Evolutionary conservation across 2,113 vertebrate genomes (phyloP).

Genomic region (Colossoma macropomum): DNA sequence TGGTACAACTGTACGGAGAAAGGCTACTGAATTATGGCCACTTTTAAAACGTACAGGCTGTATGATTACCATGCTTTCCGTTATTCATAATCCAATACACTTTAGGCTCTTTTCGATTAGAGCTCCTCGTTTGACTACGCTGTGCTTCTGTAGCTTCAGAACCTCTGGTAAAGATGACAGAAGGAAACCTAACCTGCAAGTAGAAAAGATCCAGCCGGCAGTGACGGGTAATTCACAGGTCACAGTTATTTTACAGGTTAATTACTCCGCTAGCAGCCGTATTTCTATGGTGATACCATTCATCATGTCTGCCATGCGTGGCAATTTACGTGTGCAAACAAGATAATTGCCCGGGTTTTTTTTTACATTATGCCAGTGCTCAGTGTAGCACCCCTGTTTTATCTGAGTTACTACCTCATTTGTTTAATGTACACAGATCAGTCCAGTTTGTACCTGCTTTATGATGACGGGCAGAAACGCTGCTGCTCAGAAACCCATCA

Average conservation of each 20-base stretch:
- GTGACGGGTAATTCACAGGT: neutral
- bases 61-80: too few relatives aligned
- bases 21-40: too few relatives aligned
- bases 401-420: neutral
- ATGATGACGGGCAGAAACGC: neutral
- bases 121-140: too few relatives aligned
- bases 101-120: too few relatives aligned
- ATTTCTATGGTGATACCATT: neutral
- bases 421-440: neutral
- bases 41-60: too few relatives aligned
- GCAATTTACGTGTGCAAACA: constrained; percentile 7
- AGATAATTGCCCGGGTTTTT: neutral
- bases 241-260: neutral
- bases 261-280: neutral
- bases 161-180: too few relatives aligned
- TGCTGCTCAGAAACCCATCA: neutral
- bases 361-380: neutral
- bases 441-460: neutral
- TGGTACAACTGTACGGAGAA: too few relatives aligned
- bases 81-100: too few relatives aligned
- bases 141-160: too few relatives aligned
- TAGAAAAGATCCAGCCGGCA: neutral
- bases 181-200: too few relatives aligned
- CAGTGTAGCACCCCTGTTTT: neutral
- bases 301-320: neutral